A percentile compares a stretch with the other conserved stretches of the same genome.
Conservation (phyloP, 2,888 invertebrate species). For the Stenichneumon culpator region DNA sequence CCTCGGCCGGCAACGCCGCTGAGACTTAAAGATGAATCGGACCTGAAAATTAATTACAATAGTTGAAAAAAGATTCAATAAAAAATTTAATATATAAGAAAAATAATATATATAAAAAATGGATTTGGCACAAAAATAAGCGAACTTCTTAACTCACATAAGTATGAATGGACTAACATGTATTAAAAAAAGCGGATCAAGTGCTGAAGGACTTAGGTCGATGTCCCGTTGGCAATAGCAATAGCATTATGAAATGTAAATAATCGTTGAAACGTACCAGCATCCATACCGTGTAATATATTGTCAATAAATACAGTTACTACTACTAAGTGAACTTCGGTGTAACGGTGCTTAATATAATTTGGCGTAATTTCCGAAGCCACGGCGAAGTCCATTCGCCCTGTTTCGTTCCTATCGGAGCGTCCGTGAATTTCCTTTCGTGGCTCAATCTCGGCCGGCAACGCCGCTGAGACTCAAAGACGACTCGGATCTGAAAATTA, state of each 20-base stretch:
- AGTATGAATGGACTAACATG: neutral
- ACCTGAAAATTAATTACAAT: neutral
- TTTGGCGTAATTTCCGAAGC: constrained; percentile 76
- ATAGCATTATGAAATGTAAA: too few species aligned
- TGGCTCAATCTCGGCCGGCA: neutral
- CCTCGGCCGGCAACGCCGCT: neutral
- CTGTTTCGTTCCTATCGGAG: constrained; percentile 24
- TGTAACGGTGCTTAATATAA: constrained; percentile 77
- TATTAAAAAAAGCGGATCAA: too few species aligned
- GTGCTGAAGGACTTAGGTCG: too few species aligned
- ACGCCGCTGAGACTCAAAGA: neutral
- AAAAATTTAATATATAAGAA: neutral
- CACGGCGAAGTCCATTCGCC: constrained; percentile 48
- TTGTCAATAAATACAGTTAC: too few species aligned
- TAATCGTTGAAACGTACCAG: too few species aligned
- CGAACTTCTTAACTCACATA: neutral
- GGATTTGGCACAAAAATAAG: too few species aligned
- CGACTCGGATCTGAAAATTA: neutral
- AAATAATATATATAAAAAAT: too few species aligned
- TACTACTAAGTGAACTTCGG: too few species aligned
- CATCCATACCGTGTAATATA: too few species aligned
- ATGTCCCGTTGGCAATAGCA: too few species aligned
- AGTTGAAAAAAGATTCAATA: neutral
- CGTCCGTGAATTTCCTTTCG: neutral
- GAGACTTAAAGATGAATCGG: neutral